Percentiles rank a stretch among this genome's conserved stretches.
Conservation (phyloP, 2,797 vertebrate genomes). For the Varecia variegata region DNA sequence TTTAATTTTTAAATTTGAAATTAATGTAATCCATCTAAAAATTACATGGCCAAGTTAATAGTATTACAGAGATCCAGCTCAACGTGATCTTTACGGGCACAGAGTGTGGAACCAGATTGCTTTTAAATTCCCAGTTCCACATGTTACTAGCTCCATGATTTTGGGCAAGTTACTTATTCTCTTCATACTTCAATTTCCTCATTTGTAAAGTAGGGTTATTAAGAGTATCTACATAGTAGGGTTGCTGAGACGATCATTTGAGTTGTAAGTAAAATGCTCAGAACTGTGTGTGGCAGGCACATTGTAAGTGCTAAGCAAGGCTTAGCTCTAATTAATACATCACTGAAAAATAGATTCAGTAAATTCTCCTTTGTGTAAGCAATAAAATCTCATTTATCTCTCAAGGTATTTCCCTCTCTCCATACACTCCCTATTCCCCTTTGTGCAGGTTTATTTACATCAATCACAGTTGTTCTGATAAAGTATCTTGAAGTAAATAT, state of each 20-base stretch:
- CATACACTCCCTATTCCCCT: not conserved
- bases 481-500: not conserved
- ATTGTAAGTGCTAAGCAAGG: not conserved
- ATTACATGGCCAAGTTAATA: not conserved
- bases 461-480: not conserved
- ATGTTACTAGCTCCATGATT: not conserved
- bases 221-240: not conserved
- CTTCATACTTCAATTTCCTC: not conserved
- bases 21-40: not conserved
- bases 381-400: not conserved
- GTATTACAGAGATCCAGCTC: not conserved
- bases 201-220: not conserved
- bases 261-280: not conserved
- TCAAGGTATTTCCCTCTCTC: not conserved
- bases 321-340: not conserved
- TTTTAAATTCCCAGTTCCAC: not conserved
- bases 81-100: not conserved
- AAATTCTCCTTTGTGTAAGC: constrained; percentile 3
- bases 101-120: not conserved
- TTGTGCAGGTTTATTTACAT: constrained; percentile 1
- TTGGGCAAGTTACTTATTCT: not conserved
- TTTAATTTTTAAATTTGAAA: not conserved
- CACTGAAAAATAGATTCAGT: not conserved
- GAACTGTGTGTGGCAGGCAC: not conserved
- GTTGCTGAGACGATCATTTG: not conserved